Base-by-base conservation (phyloP, 2,797 vertebrate species). In the Leptoclinus maculatus region DNA sequence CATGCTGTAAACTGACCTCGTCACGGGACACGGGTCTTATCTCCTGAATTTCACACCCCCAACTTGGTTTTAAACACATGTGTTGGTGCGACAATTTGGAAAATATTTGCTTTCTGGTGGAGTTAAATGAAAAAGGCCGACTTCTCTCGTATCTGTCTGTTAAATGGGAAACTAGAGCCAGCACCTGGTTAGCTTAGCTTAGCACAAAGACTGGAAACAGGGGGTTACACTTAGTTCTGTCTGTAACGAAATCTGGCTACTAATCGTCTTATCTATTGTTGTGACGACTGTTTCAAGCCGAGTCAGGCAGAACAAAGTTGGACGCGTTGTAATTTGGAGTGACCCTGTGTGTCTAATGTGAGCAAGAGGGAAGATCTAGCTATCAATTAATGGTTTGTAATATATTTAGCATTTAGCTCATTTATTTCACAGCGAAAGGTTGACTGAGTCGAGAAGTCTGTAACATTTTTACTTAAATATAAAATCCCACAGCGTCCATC, bases 1-100 rank as follows among this genome's bases (percentile, higher is more conserved):
- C 49, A 65, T 79, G 84, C 66, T 83, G 85, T 82, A 87, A 89
- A 71, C 71, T 1, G 60, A 91, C 51, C 65, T 58, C 32, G 34
- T 23, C 71, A 60, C 68, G 34, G 45, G 54, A 76, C 23, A 41
- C 63, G 10, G 47, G 1, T 73, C 65, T 53, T 19, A 19, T 41
- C 68, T 64, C 57, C 58, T 41, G 13, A 77, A 63, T 41, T 57
- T 85, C 66, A 32, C 32, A 66, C 66, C 21, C 21, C 45, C 14
- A 16, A 21, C 64, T 56, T 41, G 25, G 29, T 66, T 75, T 71
- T 27, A 62, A 72, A 71, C 23, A 29, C 43, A 59, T 41, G 19
- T 66, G 38, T 7, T 14, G 41, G 39, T 12, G 23, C 43, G 27
- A 43, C 32, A 34, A 25, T 69, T 63, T 4, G 16, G 25, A 39